These are phyloP conservation scores for Stomatorhinus ivindoensis DNA, from an alignment of 2,113 vertebrate genomes.

Conservation along the genomic window DNA sequence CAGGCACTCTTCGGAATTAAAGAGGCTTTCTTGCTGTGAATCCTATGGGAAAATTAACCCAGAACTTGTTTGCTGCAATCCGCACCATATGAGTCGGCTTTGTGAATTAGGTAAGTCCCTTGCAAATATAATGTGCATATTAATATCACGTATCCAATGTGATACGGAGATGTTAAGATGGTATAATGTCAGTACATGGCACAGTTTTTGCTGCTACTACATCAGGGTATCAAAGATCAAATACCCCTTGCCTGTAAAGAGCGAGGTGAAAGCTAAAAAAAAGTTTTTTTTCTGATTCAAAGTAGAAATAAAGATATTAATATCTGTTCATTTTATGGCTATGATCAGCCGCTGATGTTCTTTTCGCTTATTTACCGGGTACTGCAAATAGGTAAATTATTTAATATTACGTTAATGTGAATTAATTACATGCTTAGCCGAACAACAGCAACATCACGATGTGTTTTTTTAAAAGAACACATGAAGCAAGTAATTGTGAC, in stretches of 20 bases:
- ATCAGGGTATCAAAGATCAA: neutral
- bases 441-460: neutral
- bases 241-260: neutral
- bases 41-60: slow-evolving; percentile 85
- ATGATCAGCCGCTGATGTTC: neutral
- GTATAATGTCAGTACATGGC: slow-evolving; percentile 10
- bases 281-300: neutral
- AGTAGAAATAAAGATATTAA: neutral
- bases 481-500: neutral
- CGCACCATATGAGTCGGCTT: slow-evolving; percentile 93
- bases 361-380: neutral
- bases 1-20: slow-evolving; percentile 84
- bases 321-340: neutral
- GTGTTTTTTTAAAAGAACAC: neutral
- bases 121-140: neutral
- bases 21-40: slow-evolving; percentile 90
- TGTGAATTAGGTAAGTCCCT: slow-evolving; percentile 82
- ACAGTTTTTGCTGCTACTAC: neutral
- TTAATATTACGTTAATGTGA: neutral
- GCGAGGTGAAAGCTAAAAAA: neutral
- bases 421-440: neutral
- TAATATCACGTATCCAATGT: neutral
- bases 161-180: neutral
- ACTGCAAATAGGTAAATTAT: neutral
- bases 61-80: slow-evolving; percentile 92